Base-by-base conservation (phyloP, 2,888 invertebrate genomes). In the Pammene fasciana region DNA sequence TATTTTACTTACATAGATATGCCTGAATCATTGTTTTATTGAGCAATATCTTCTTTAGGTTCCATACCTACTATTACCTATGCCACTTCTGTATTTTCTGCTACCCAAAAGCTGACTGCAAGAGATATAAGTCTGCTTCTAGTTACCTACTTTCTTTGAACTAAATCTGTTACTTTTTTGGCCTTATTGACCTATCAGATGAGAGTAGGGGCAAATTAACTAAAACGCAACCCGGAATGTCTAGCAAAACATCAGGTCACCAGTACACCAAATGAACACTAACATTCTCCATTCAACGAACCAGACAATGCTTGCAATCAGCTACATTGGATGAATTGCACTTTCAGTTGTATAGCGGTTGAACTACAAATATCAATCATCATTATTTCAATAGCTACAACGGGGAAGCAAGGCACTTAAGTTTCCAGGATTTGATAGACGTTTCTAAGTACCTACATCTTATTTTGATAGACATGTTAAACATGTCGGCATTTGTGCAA, bases 281-380 rank as follows among this genome's bases (percentile, higher is more conserved):
- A 38, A 13, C 16, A 38, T 48, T 16, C 14, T 18, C 9, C 18
- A 62, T 50, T 36, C 50, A 41, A n/a, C 36, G 26, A 5, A 50
- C 13, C 61, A 45, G 56, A 65, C 68, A 68, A 68, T 68, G 45
- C 16, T 13, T 45, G 45, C 57, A 68, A 68, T 68, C 68, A 68
- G 52, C 52, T 64, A 57, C 57, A 64, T 57, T 52, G 48, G 57
- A 68, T 68, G 68, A 68, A 65, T 43, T 64, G 64, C 64, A 26
- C 41, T 65, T 65, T 64, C 66, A 52, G 46, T 46, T 59, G 48
- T 18, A 13, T 36, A 45, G 41, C 38, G 54, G 18, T 41, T 65
- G 68, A 45, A 65, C 64, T 65, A 68, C 52, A 59, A 59, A 68
- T 68, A 68, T 68, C 68, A 68, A 68, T 68, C 68, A 65, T 68